Base-by-base conservation (phyloP, 2,113 vertebrate genomes). In the Plecotus auritus region DNA sequence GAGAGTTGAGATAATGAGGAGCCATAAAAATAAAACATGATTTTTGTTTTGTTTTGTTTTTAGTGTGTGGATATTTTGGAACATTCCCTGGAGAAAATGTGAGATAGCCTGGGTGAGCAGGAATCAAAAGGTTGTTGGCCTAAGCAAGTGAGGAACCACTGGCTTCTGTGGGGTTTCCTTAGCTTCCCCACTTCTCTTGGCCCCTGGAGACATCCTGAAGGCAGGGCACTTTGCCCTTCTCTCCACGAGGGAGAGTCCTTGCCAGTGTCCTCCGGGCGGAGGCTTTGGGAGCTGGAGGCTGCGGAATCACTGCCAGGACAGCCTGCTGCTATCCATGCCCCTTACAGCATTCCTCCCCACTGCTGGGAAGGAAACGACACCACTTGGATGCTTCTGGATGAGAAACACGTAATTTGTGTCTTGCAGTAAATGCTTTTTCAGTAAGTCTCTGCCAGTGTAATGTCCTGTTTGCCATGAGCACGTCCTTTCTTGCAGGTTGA, bases 391-490 rank as follows among this genome's bases (percentile, higher is more conserved):
- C 49, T 72, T 85, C 80, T 61, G 56, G 47, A 70, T 1, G 42
- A 82, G 86, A 28, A 77, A 76, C 83, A 72, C 7, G 0, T 81
- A 77, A 90, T 74, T 90, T 64, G 40, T 16, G 12, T 78, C 93
- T 67, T 30, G 32, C 3, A 5, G 32, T 59, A 93, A 91, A 90
- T 94, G 77, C 22, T 49, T 96, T 85, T 30, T 45, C 54, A 22
- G 61, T 83, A 92, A 97, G n/a, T 89, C 70, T 95, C 42, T 64
- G 59, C 56, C 61, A 51, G 81, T 37, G 3, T 70, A 26, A 87
- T 82, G 66, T 51, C 51, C 87, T 94, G 16, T 83, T 91, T 81
- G 67, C 45, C 59, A 49, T 0, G 4, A 70, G 37, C 77, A 78
- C 4, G 40, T 77, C 54, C 26, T 83, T 95, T 93, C 90, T 72